Evolutionary conservation across 2,113 vertebrate genomes (phyloP).

Genomic region (Eublepharis macularius): DNA sequence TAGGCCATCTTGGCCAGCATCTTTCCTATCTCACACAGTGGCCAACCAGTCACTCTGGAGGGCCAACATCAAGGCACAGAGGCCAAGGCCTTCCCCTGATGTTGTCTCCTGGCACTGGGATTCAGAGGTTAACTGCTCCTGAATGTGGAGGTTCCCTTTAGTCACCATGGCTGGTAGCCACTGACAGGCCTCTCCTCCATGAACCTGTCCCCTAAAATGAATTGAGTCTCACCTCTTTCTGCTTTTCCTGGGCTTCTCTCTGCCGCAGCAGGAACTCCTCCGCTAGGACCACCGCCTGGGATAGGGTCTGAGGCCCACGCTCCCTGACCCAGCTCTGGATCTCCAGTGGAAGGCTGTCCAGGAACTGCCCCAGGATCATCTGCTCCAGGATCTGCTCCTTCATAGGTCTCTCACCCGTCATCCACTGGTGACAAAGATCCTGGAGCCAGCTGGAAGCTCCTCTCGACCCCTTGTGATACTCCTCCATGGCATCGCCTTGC

Average conservation of each 20-base stretch:
- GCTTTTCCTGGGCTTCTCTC: not conserved
- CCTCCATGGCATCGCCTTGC: not conserved
- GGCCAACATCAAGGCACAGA: too few relatives aligned
- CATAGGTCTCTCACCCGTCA: not conserved
- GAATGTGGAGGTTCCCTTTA: too few relatives aligned
- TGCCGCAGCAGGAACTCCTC: not conserved
- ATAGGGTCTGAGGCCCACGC: not conserved
- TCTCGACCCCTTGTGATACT: not conserved
- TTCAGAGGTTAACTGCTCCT: too few relatives aligned
- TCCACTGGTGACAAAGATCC: not conserved
- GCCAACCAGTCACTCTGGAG: too few relatives aligned
- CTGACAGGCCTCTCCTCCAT: too few relatives aligned
- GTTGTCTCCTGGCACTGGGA: too few relatives aligned
- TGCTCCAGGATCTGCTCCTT: slow-evolving; percentile 20
- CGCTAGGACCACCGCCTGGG: not conserved
- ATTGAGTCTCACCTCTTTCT: not conserved
- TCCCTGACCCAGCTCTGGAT: slow-evolving; percentile 4
- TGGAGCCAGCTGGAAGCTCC: not conserved
- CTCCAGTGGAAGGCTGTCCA: not conserved
- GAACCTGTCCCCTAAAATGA: too few relatives aligned
- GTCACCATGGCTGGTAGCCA: too few relatives aligned
- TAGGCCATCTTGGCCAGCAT: too few relatives aligned
- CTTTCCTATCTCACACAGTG: too few relatives aligned
- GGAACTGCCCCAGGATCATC: slow-evolving; percentile 10
- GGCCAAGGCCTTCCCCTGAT: too few relatives aligned